Percentiles rank a stretch among this genome's conserved stretches.
Evolutionary conservation across 2,888 invertebrate genomes (phyloP).

Genomic region (Acanthosepion esculentum): DNA sequence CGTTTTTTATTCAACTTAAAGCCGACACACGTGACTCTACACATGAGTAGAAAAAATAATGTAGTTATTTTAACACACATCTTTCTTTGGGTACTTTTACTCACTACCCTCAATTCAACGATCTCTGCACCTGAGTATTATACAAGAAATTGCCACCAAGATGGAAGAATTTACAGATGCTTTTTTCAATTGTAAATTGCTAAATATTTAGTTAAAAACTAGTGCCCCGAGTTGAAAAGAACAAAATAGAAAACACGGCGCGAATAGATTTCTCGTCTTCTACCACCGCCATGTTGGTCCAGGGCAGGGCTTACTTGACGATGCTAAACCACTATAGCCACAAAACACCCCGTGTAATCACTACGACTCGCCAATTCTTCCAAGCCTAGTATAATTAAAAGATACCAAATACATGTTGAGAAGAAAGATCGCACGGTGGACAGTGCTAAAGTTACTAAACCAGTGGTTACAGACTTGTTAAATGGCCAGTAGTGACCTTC

Average conservation of each 20-base stretch:
- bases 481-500: slow-evolving; percentile 20
- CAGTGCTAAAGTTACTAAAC: background rate
- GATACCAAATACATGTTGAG: background rate
- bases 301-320: background rate
- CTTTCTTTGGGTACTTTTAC: background rate
- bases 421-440: background rate
- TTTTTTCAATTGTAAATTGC: background rate
- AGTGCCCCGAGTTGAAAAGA: no score
- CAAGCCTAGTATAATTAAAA: background rate
- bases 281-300: slow-evolving; percentile 8
- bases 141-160: background rate
- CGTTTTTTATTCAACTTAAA: no score
- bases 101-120: background rate
- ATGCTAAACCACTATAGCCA: background rate
- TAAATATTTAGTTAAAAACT: background rate
- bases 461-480: background rate
- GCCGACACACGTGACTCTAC: no score
- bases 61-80: no score
- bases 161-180: background rate
- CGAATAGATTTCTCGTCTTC: slow-evolving; percentile 8
- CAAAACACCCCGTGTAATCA: no score
- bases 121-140: background rate
- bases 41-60: no score
- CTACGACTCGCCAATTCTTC: no score
- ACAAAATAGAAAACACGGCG: background rate